phyloP scores from a whole-genome alignment of 2,888 invertebrate genomes.

The Abrostola tripartita region DNA sequence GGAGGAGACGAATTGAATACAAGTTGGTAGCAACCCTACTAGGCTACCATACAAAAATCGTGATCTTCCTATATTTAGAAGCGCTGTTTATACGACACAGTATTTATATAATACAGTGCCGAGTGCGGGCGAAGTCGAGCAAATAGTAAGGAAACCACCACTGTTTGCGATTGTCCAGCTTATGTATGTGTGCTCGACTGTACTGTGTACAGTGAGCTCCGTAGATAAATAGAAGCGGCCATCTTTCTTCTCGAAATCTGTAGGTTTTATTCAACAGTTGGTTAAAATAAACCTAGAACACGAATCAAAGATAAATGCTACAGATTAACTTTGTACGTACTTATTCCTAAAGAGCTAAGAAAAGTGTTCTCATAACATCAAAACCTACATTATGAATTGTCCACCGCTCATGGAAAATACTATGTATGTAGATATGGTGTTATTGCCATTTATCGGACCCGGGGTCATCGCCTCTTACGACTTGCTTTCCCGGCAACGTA shows the following conservation, averaged over 20 bases:
- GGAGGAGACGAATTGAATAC: no score
- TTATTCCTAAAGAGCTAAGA: no score
- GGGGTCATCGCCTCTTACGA: no score
- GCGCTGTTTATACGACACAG: constrained; percentile 53
- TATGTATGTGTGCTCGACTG: constrained; percentile 12
- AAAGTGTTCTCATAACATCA: no score
- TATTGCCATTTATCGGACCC: no score
- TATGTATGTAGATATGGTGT: no score
- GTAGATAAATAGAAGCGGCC: not conserved
- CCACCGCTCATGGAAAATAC: no score
- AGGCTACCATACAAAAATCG: not conserved
- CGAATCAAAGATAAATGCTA: no score
- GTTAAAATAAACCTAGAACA: no score
- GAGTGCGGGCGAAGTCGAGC: constrained; percentile 44
- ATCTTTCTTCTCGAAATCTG: not conserved
- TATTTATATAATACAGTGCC: constrained; percentile 61
- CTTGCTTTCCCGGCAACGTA: no score
- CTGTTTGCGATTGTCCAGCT: constrained; percentile 52
- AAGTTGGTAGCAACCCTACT: not conserved
- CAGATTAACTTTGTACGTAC: no score
- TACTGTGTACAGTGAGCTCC: constrained; percentile 13
- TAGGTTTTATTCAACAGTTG: not conserved
- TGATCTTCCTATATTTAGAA: constrained; percentile 23
- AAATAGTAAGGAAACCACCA: constrained; percentile 54
- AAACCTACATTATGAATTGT: no score